These are phyloP conservation scores for Druceiella hillmani DNA, from an alignment of 2,888 invertebrate genomes.

Conservation along the genomic window DNA sequence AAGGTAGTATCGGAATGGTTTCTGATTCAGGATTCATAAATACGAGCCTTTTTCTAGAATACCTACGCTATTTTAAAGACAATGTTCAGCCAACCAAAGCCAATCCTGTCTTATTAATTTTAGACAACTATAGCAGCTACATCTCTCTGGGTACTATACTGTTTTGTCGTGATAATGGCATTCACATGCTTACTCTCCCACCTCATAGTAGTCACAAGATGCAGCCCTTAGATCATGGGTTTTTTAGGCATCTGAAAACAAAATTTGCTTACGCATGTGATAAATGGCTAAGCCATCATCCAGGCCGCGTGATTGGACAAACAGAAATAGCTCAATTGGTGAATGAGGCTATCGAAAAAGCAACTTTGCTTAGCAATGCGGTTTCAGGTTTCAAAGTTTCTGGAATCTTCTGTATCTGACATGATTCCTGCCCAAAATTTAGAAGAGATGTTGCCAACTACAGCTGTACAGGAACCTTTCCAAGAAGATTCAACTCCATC, in stretches of 20 bases:
- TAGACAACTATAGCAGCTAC: too few species aligned
- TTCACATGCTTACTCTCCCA: constrained; percentile 3
- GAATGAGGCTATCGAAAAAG: constrained; percentile 1
- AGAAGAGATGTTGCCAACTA: background rate
- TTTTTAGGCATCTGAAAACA: too few species aligned
- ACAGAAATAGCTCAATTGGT: constrained; percentile 8
- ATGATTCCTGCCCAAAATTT: background rate
- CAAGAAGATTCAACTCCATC: too few species aligned
- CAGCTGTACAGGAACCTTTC: too few species aligned
- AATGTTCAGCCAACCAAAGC: too few species aligned
- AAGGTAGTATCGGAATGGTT: too few species aligned
- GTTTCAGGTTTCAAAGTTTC: constrained; percentile 4
- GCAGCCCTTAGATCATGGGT: constrained; percentile 9
- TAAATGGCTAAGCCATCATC: constrained; percentile 9
- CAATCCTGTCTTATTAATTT: too few species aligned
- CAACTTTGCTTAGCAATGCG: background rate
- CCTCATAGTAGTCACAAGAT: constrained; percentile 11
- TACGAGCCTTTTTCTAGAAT: too few species aligned
- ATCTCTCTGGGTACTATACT: too few species aligned
- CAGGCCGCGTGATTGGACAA: constrained; percentile 7
- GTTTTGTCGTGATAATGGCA: too few species aligned
- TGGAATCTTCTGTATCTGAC: constrained; percentile 5
- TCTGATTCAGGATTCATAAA: too few species aligned
- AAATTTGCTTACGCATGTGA: constrained; percentile 8
- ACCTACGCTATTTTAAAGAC: too few species aligned